Conservation (phyloP, 2,888 invertebrate genomes). For the Phengaris alcon region DNA sequence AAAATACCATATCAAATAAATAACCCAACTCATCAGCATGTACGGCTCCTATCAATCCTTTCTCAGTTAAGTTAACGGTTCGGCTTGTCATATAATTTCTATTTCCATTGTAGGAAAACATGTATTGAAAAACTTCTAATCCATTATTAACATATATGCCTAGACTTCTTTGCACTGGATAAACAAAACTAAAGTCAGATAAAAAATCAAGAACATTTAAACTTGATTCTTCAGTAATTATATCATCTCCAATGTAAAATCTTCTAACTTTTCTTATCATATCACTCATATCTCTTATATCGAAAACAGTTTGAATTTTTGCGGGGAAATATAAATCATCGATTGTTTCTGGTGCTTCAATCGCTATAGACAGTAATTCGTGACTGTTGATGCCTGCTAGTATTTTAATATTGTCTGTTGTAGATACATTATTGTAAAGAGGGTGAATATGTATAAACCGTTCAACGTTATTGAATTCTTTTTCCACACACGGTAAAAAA, state of each 20-base stretch:
- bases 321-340: not conserved
- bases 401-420: slow-evolving; percentile 48
- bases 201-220: slow-evolving; percentile 38
- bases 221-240: slow-evolving; percentile 38
- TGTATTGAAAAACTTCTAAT: not conserved
- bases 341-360: not conserved
- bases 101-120: slow-evolving; percentile 5
- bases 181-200: slow-evolving; percentile 16
- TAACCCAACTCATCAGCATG: slow-evolving; percentile 49
- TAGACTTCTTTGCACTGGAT: slow-evolving; percentile 19
- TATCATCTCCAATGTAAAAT: slow-evolving; percentile 52
- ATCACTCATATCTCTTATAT: slow-evolving; percentile 30
- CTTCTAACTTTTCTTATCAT: slow-evolving; percentile 44
- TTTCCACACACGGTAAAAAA: slow-evolving; percentile 39
- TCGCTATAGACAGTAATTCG: slow-evolving; percentile 41
- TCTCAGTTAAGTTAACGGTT: slow-evolving; percentile 30
- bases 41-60: slow-evolving; percentile 36
- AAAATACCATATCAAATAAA: slow-evolving; percentile 42
- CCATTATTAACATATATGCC: not conserved
- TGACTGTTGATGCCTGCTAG: slow-evolving; percentile 54
- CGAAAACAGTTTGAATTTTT: not conserved
- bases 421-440: slow-evolving; percentile 45
- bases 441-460: slow-evolving; percentile 47
- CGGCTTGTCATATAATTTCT: not conserved
- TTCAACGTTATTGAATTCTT: slow-evolving; percentile 40